phyloP scores from a whole-genome alignment of 2,888 invertebrate genomes.

The Agriopis marginaria region DNA sequence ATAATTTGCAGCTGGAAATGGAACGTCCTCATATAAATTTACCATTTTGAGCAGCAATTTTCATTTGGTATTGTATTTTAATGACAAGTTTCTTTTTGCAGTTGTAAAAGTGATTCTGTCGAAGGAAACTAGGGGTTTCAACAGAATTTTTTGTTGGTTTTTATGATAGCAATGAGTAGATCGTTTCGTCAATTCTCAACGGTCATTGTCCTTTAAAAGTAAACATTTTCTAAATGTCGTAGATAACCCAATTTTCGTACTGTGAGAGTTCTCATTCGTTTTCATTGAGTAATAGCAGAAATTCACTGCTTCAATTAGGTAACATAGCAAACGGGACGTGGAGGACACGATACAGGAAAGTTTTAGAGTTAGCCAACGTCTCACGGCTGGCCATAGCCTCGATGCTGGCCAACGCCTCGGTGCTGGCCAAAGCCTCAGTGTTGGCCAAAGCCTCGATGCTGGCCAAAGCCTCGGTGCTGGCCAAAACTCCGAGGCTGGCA shows the following conservation, averaged over 20 bases:
- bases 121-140: slow-evolving; percentile 3
- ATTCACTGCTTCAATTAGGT: not conserved
- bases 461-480: no score
- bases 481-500: no score
- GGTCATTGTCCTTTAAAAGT: slow-evolving; percentile 38
- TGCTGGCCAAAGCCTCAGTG: no score
- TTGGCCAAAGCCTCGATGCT: no score
- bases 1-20: slow-evolving; percentile 30
- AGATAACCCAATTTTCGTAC: slow-evolving; percentile 34
- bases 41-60: not conserved
- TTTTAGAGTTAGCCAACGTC: no score
- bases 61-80: slow-evolving; percentile 9
- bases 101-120: slow-evolving; percentile 11
- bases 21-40: not conserved
- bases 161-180: slow-evolving; percentile 34
- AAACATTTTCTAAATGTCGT: slow-evolving; percentile 18
- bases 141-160: slow-evolving; percentile 30
- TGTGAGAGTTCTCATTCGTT: slow-evolving; percentile 27
- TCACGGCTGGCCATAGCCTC: no score
- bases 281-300: slow-evolving; percentile 6
- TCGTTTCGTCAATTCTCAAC: slow-evolving; percentile 45
- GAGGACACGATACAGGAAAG: no score
- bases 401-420: no score
- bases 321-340: no score
- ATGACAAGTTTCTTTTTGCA: slow-evolving; percentile 5